Evolutionary conservation across 2,888 invertebrate species (phyloP).

Genomic region (Diaphora mendica): DNA sequence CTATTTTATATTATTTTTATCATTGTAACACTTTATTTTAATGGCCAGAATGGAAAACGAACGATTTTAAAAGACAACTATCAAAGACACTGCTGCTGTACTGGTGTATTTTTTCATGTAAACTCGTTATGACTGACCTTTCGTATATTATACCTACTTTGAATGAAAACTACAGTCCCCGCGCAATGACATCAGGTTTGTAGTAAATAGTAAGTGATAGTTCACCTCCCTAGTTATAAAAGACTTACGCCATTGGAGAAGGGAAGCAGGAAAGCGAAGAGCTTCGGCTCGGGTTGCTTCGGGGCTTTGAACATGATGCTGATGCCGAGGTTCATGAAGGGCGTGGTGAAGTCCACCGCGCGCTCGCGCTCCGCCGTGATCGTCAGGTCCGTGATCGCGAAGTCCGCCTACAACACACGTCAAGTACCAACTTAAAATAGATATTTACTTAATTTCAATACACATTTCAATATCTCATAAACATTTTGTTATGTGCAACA

Average conservation of each 20-base stretch:
- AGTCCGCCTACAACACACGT: conserved; percentile 90
- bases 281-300: conserved; percentile 91
- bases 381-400: conserved; percentile 97
- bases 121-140: too few relatives aligned
- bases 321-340: conserved; percentile 98
- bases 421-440: not conserved
- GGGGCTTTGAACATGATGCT: conserved; percentile 96
- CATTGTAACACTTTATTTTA: too few relatives aligned
- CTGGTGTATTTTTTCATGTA: too few relatives aligned
- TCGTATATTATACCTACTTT: too few relatives aligned
- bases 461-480: too few relatives aligned
- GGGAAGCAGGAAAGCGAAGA: conserved; percentile 96
- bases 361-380: conserved; percentile 95
- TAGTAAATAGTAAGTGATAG: not conserved
- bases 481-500: too few relatives aligned
- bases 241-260: conserved; percentile 89
- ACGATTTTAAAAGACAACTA: too few relatives aligned
- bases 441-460: too few relatives aligned
- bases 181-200: not conserved
- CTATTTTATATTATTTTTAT: too few relatives aligned
- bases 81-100: too few relatives aligned
- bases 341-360: conserved; percentile 97
- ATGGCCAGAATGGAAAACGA: too few relatives aligned
- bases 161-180: too few relatives aligned
- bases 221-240: not conserved